Evolutionary conservation across 2,888 invertebrate genomes (phyloP).

Genomic region (Melitaea athalia): DNA sequence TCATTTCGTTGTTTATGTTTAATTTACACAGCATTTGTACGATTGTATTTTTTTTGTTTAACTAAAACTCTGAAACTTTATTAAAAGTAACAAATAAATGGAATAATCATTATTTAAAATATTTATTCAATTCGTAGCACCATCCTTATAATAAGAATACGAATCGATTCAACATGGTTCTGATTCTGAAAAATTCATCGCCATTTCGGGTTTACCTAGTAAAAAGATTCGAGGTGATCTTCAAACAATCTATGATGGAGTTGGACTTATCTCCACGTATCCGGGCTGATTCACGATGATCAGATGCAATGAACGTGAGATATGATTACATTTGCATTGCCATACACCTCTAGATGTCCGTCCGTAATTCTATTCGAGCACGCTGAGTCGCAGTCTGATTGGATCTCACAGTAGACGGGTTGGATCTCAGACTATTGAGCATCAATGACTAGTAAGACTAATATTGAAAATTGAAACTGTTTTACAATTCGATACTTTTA

Average conservation of each 20-base stretch:
- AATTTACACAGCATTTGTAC: not conserved
- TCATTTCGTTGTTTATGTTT: conserved; percentile 8
- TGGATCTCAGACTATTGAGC: conserved; percentile 35
- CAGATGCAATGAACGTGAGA: conserved; percentile 34
- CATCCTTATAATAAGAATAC: too few species aligned
- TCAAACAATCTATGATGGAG: conserved; percentile 11
- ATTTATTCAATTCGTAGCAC: too few species aligned
- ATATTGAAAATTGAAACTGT: conserved; percentile 21
- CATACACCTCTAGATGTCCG: conserved; percentile 46
- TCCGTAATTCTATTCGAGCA: conserved; percentile 45
- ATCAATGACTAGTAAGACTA: conserved; percentile 14
- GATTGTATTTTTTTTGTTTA: not conserved
- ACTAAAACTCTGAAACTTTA: not conserved
- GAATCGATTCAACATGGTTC: too few species aligned
- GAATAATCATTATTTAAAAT: too few species aligned
- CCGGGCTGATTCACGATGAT: conserved; percentile 26
- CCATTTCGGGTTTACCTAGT: not conserved
- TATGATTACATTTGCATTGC: conserved; percentile 45
- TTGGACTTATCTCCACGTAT: conserved; percentile 10
- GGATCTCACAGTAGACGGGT: conserved; percentile 36
- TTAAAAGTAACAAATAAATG: not conserved
- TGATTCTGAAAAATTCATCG: not conserved
- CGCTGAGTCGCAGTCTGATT: conserved; percentile 40
- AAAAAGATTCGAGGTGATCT: not conserved
- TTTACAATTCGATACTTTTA: not conserved